Conservation (phyloP, 2,888 invertebrate genomes). For the Oscheius myriophilus region DNA sequence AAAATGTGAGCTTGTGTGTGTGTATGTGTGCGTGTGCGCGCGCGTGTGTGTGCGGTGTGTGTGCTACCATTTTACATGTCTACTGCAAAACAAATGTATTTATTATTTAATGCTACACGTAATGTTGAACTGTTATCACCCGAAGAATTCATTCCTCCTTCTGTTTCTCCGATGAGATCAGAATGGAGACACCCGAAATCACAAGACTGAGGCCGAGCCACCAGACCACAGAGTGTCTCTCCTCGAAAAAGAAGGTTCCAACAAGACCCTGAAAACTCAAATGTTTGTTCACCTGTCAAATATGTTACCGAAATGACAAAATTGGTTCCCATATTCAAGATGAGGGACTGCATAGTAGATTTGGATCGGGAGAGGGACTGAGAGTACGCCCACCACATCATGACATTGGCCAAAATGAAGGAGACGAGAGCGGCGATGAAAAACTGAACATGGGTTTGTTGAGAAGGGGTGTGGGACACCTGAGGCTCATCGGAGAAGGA, state of each 20-base stretch:
- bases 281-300: neutral
- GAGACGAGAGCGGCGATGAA: neutral
- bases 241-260: slow-evolving; percentile 14
- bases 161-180: slow-evolving; percentile 7
- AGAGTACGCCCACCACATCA: slow-evolving; percentile 32
- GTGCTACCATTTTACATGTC: no score
- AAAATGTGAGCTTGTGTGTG: no score
- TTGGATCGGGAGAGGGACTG: slow-evolving; percentile 8
- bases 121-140: neutral
- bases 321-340: slow-evolving; percentile 28
- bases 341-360: slow-evolving; percentile 25
- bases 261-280: slow-evolving; percentile 6
- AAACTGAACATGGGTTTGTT: slow-evolving; percentile 2
- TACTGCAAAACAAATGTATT: no score
- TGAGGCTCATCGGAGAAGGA: slow-evolving; percentile 8
- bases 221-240: slow-evolving; percentile 17
- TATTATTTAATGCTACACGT: no score
- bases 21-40: no score
- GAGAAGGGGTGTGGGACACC: neutral
- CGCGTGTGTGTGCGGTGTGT: no score
- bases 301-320: slow-evolving; percentile 26
- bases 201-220: slow-evolving; percentile 20
- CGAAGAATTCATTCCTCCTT: slow-evolving; percentile 15
- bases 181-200: slow-evolving; percentile 5
- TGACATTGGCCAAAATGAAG: slow-evolving; percentile 21